Percentiles rank a stretch among this genome's conserved stretches.
Conservation (phyloP, 2,888 invertebrate genomes). For the Platycnemis pennipes region DNA sequence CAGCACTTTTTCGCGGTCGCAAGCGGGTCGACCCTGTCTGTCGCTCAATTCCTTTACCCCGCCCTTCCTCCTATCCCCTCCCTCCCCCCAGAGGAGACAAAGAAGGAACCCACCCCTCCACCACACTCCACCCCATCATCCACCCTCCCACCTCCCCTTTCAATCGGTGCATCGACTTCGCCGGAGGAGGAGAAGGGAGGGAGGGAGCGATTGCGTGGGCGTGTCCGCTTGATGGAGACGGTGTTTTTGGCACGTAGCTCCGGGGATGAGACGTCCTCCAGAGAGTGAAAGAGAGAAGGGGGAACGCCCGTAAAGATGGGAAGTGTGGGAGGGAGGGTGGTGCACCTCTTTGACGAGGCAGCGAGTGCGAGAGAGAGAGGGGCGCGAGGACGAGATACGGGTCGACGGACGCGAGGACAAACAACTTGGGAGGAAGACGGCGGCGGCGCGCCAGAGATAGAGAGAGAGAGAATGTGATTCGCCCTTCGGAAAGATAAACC, state of each 20-base stretch:
- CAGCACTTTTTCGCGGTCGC: no score
- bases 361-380: background rate
- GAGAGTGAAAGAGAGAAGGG: no score
- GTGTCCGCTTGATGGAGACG: background rate
- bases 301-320: background rate
- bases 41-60: no score
- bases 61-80: no score
- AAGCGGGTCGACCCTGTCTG: no score
- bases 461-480: background rate
- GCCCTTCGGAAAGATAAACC: background rate
- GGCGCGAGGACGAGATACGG: background rate
- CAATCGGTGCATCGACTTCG: conserved; percentile 40
- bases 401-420: background rate
- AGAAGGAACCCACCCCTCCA: no score
- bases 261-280: background rate
- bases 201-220: background rate
- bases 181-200: background rate
- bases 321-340: background rate
- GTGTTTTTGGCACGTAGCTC: background rate
- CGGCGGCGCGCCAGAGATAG: background rate
- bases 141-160: background rate
- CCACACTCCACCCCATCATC: no score
- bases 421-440: background rate
- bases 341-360: background rate
- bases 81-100: no score